Percentiles rank a stretch among this genome's conserved stretches.
These are phyloP conservation scores for Limonius californicus DNA, from an alignment of 1,140 invertebrate species.

Conservation along the genomic window DNA sequence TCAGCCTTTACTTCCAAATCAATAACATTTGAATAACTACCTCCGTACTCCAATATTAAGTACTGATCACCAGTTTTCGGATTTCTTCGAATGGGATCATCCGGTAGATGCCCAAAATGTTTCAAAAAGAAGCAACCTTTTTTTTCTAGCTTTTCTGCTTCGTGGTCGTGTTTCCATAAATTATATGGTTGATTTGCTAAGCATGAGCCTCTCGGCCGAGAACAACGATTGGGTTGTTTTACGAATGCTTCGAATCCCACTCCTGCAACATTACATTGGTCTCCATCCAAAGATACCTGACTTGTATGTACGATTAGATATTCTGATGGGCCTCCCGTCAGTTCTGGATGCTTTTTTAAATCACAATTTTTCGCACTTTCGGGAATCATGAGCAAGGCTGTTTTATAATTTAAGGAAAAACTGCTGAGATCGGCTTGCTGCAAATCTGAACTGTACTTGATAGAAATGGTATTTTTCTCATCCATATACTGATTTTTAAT, in stretches of 20 bases:
- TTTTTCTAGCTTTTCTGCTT: constrained; percentile 42
- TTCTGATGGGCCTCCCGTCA: constrained; percentile 43
- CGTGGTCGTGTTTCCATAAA: constrained; percentile 49
- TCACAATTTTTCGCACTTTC: constrained; percentile 33
- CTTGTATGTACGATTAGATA: constrained; percentile 47
- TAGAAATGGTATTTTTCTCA: constrained; percentile 21
- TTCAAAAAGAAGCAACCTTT: constrained; percentile 51
- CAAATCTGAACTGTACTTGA: constrained; percentile 23
- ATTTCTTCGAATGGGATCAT: constrained; percentile 43
- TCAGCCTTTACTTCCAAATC: constrained; percentile 49
- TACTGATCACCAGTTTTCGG: constrained; percentile 42
- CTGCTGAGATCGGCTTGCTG: constrained; percentile 5
- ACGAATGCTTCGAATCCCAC: constrained; percentile 52
- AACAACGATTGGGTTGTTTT: constrained; percentile 49
- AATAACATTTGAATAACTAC: constrained; percentile 43
- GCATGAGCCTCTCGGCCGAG: constrained; percentile 46
- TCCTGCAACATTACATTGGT: constrained; percentile 50
- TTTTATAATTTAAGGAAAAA: constrained; percentile 21
- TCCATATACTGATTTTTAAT: constrained; percentile 21
- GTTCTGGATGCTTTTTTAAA: constrained; percentile 35
- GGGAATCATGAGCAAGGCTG: constrained; percentile 41
- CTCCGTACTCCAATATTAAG: constrained; percentile 45
- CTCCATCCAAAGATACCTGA: constrained; percentile 45
- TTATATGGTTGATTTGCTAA: constrained; percentile 50
- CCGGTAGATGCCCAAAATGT: constrained; percentile 47